Percentiles rank a stretch among this genome's conserved stretches.
Evolutionary conservation across 2,888 invertebrate genomes (phyloP).

Genomic region (Cheilosia impressa): DNA sequence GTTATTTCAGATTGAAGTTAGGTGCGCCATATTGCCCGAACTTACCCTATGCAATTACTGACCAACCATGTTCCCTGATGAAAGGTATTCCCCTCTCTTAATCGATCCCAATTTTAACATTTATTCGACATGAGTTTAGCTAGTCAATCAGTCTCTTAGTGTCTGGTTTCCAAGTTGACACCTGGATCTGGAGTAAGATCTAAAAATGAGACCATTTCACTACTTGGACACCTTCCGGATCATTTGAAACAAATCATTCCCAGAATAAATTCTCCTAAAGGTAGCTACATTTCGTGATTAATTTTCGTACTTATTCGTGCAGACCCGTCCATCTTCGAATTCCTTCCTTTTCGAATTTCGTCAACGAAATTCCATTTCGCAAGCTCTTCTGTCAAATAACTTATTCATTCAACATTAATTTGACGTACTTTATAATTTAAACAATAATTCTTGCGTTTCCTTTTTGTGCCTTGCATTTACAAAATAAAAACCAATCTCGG

Average conservation of each 20-base stretch:
- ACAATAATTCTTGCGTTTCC: conserved; percentile 40
- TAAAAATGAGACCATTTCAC: background rate
- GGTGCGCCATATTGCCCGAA: too few relatives aligned
- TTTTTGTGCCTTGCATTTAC: background rate
- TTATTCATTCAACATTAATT: conserved; percentile 59
- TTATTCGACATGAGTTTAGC: too few relatives aligned
- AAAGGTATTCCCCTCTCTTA: too few relatives aligned
- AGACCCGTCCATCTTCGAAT: background rate
- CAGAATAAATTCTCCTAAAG: too few relatives aligned
- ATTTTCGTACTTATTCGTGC: background rate
- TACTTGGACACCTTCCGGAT: background rate
- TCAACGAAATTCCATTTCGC: conserved; percentile 9
- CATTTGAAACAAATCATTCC: background rate
- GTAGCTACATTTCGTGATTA: background rate
- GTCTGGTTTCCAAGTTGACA: too few relatives aligned
- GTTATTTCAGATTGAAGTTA: too few relatives aligned
- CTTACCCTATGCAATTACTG: too few relatives aligned
- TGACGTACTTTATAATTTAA: conserved; percentile 59
- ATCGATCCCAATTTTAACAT: too few relatives aligned
- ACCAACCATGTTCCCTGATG: too few relatives aligned
- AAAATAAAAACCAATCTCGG: conserved; percentile 12
- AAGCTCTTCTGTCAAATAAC: conserved; percentile 22
- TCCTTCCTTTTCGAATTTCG: background rate
- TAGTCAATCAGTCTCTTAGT: too few relatives aligned
- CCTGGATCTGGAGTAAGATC: too few relatives aligned